Conservation (phyloP, 2,888 invertebrate species). For the Drosophila maculinotata region DNA sequence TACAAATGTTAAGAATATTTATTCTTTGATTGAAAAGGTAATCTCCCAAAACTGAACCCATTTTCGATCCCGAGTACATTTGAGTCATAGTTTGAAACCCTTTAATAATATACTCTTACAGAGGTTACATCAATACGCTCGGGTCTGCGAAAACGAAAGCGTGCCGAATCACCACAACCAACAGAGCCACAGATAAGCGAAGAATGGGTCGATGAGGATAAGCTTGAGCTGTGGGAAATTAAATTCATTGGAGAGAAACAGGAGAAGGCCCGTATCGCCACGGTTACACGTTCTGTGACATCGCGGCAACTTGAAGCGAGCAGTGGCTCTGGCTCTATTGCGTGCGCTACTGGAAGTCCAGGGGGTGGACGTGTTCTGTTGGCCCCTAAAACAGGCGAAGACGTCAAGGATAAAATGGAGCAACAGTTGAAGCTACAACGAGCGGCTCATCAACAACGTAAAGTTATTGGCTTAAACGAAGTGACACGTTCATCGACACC, state of each 20-base stretch:
- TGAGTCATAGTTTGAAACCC: no score
- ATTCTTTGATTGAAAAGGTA: no score
- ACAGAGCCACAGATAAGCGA: constrained; percentile 97
- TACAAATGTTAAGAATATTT: no score
- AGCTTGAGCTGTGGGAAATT: constrained; percentile 98
- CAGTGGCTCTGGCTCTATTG: constrained; percentile 53
- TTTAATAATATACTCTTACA: constrained; percentile 70
- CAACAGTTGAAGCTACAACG: constrained; percentile 94
- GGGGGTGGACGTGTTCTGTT: constrained; percentile 82
- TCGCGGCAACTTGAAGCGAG: constrained; percentile 89
- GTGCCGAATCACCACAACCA: constrained; percentile 96
- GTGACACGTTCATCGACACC: constrained; percentile 63
- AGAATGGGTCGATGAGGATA: constrained; percentile 98
- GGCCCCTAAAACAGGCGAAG: constrained; percentile 86
- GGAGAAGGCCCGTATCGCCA: constrained; percentile 86
- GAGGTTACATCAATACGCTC: constrained; percentile 98
- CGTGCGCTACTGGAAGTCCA: constrained; percentile 70
- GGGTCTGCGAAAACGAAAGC: constrained; percentile 95
- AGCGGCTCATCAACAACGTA: constrained; percentile 93
- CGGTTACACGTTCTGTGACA: constrained; percentile 88
- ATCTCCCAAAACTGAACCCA: no score
- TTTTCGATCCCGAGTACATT: no score
- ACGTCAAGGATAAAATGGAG: constrained; percentile 96
- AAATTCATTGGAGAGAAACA: constrained; percentile 94
- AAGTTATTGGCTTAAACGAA: constrained; percentile 86